Evolutionary conservation across 2,113 vertebrate species (phyloP), one percentile per base, ranked within the genome.

Genomic region (Rhineura floridana): DNA sequence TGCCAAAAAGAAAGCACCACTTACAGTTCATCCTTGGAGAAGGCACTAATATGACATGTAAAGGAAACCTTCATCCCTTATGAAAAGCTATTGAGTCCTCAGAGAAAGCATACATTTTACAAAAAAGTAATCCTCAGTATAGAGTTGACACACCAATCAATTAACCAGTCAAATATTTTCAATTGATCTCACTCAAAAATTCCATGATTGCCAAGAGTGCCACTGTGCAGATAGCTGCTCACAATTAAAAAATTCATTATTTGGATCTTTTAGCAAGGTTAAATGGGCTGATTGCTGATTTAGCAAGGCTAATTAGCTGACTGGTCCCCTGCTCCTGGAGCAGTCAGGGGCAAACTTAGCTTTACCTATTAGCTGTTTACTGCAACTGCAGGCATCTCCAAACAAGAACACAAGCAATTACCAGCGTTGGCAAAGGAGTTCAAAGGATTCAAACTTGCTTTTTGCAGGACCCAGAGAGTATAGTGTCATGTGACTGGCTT

Each of bases 1-100:
- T 95, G 80, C 93, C 83, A 90, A 81, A 89, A 90, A 85, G 59
- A 90, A 55, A 81, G 88, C 94, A 92, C 83, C 63, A 88, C 88
- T 90, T 91, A 63, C 52, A 92, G 91, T 86, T 87, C 78, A 0
- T 94, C 89, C 81, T 79, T 65, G 36, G 89, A 72, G 75, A 67
- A 82, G 36, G 3, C 59, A 81, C 88, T 88, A 87, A 73, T 93
- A 85, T 83, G 81, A 52, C 86, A 81, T 10, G 86, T 91, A 89
- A 93, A 85, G 85, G 33, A 92, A 93, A 91, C 89, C 33, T 36
- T 11, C 15, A 36, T 17, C 5, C 7, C 50, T 79, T 79, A 17
- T 59, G 84, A 19, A 94, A 95, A 84, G 72, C 48, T 78, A 93
- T 28, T 82, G 87, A 91, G 88, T 90, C 87, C 94, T 88, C 87